These are phyloP conservation scores for Maniola jurtina DNA, from an alignment of 1,140 invertebrate genomes.

Conservation along the genomic window DNA sequence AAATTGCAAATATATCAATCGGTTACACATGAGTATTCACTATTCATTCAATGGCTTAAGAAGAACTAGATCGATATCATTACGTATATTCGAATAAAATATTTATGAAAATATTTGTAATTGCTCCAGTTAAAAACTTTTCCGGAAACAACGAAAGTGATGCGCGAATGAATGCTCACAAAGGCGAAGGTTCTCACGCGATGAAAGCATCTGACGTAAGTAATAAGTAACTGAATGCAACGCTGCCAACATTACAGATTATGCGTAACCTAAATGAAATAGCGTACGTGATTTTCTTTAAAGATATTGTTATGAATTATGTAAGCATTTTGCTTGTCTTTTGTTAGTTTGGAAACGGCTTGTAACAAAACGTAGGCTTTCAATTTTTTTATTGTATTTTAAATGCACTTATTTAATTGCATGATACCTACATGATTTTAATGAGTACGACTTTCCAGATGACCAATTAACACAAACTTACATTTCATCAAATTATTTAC, in stretches of 20 bases:
- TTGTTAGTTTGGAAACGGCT: background rate
- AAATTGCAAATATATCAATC: too few species aligned
- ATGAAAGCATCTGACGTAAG: slow-evolving; percentile 55
- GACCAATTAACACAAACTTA: too few species aligned
- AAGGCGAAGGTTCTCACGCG: slow-evolving; percentile 52
- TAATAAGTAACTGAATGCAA: slow-evolving; percentile 26
- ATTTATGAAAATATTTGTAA: background rate
- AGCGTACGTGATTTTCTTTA: slow-evolving; percentile 7
- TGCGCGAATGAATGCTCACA: slow-evolving; percentile 29
- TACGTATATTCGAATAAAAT: background rate
- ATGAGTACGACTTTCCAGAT: too few species aligned
- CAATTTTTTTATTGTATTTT: too few species aligned
- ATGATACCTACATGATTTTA: too few species aligned
- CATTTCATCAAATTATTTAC: too few species aligned
- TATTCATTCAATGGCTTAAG: background rate
- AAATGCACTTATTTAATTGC: too few species aligned
- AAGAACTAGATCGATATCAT: background rate
- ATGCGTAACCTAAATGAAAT: slow-evolving; percentile 28
- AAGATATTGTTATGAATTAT: slow-evolving; percentile 5
- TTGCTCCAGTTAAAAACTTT: slow-evolving; percentile 22
- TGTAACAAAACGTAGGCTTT: background rate
- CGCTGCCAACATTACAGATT: slow-evolving; percentile 37
- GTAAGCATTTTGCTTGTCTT: background rate
- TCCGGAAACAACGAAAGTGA: slow-evolving; percentile 55
- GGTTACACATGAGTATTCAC: too few species aligned